phyloP scores from a whole-genome alignment of 2,113 vertebrate genomes.

The Cercopithecus mona region DNA sequence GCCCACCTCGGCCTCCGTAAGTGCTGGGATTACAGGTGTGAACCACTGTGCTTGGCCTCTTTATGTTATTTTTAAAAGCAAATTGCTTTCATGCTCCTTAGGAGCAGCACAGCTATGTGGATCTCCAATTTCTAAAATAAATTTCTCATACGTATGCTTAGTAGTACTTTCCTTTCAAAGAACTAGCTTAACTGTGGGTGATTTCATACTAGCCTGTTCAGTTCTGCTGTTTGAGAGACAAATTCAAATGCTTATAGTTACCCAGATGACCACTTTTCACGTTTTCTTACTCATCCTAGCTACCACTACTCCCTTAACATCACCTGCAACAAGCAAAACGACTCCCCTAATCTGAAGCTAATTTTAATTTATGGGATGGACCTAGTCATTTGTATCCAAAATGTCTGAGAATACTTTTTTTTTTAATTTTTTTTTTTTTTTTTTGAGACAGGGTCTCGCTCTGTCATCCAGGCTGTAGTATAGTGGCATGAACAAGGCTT shows the following conservation, averaged over 20 bases:
- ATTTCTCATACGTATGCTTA: background rate
- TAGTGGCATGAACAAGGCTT: no score
- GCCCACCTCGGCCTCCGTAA: no score
- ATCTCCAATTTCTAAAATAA: constrained; percentile 24
- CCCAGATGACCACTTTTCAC: background rate
- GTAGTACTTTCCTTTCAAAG: background rate
- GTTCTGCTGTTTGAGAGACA: background rate
- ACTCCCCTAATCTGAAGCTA: background rate
- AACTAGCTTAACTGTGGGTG: constrained; percentile 7
- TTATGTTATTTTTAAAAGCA: background rate
- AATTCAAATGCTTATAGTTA: background rate
- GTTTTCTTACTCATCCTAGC: background rate
- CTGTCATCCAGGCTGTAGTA: no score
- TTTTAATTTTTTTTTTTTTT: no score
- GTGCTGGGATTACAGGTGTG: no score
- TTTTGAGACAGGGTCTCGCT: no score
- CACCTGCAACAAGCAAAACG: background rate
- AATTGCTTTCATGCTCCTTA: background rate
- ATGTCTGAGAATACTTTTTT: background rate
- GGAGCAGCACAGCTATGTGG: background rate
- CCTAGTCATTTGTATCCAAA: background rate
- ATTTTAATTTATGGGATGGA: background rate
- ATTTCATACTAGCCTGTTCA: background rate
- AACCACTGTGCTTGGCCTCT: no score
- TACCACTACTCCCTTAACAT: background rate